Evolutionary conservation across 2,888 invertebrate species (phyloP), one percentile per base, ranked within the genome.

Genomic region (Margaritifera margaritifera): DNA sequence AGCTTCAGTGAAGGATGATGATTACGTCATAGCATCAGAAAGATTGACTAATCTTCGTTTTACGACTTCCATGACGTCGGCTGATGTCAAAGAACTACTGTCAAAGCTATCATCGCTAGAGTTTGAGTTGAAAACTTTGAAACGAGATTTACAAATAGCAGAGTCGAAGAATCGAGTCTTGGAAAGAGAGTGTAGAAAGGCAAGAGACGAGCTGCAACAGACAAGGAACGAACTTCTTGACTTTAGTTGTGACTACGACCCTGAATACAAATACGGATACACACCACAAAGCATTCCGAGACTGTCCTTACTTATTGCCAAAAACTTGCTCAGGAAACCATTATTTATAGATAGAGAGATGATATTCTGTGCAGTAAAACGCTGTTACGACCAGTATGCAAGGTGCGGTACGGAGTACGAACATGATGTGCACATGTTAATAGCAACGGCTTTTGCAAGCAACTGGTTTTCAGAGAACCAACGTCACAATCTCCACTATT

Each of bases 1-100:
- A 91, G 90, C 93, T 90, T 90, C 81, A 1, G 63, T 84, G 24
- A 62, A 69, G 15, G 82, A 81, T 24, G 82, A 82, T 15, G 78
- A 79, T 8, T 73, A 76, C 11, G 53, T 53, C 8, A n/a, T 54
- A n/a, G 61, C 72, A 6, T 63, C 70, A 22, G 67, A 71, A 25
- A 52, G 76, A 25, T 62, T 78, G 6, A 64, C 74, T 15, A 68
- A 62, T 52, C 57, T 74, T 31, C 72, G 74, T 3, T 72, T 70
- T 55, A 75, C 70, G 52, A 71, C 77, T 54, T 66, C 74, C 24
- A 66, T 79, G 27, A 80, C 75, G 2, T 68, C 78, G 42, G 65
- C 68, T 8, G 82, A 84, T 55, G 72, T 82, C 1, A 75, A 83
- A 0, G 81, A 82, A 57, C 80, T 88, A 8, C 74, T 84, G 15